Conservation (phyloP, 1,140 invertebrate genomes). For the Stegodyphus dumicola region DNA sequence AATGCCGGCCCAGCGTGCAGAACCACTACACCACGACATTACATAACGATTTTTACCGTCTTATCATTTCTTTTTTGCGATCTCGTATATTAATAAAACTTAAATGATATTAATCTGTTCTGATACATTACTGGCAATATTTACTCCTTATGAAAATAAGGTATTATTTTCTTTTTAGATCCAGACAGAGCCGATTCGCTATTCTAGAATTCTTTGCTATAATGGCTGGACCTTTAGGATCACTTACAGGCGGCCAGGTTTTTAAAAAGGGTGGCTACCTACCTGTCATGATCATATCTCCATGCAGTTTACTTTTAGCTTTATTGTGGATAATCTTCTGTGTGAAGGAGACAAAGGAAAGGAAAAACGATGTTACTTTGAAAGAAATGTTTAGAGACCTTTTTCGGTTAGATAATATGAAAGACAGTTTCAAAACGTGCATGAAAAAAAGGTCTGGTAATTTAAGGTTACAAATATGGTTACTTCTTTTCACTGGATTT, state of each 20-base stretch:
- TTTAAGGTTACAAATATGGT: conserved; percentile 44
- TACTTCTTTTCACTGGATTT: conserved; percentile 18
- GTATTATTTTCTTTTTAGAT: conserved; percentile 11
- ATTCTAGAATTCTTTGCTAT: conserved; percentile 44
- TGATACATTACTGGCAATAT: too few species aligned
- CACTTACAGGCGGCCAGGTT: conserved; percentile 24
- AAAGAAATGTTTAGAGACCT: conserved; percentile 26
- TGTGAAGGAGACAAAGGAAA: conserved; percentile 28
- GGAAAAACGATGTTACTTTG: conserved; percentile 16
- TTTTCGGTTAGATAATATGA: conserved; percentile 40
- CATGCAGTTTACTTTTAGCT: conserved; percentile 16
- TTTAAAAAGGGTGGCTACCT: conserved; percentile 27
- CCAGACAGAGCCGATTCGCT: conserved; percentile 38
- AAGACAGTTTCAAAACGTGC: conserved; percentile 48
- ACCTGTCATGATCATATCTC: conserved; percentile 13
- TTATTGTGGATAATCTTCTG: conserved; percentile 33
- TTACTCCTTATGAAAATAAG: neutral
- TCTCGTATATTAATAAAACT: too few species aligned
- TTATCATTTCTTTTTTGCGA: too few species aligned
- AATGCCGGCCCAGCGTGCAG: too few species aligned
- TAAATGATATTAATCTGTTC: too few species aligned
- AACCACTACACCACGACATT: too few species aligned
- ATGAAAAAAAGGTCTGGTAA: conserved; percentile 32
- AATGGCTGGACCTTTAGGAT: conserved; percentile 35
- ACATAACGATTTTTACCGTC: too few species aligned